Conservation (phyloP, 2,888 invertebrate species). For the Noctuana brunneofusca region DNA sequence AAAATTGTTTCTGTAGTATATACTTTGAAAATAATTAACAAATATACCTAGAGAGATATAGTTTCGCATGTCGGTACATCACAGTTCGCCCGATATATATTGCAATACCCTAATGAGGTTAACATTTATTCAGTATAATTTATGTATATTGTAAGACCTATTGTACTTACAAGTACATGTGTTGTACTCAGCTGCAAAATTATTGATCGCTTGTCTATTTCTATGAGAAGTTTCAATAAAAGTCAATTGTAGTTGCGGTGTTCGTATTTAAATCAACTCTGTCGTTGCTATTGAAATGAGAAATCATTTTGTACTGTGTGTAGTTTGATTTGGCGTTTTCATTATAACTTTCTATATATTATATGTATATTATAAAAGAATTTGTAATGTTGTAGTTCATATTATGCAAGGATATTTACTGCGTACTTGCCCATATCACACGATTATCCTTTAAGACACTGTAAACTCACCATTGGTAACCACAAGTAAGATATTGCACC, state of each 20-base stretch:
- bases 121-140: neutral
- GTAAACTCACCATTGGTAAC: conserved; percentile 2
- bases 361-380: neutral
- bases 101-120: too few species aligned
- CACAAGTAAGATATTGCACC: conserved; percentile 13
- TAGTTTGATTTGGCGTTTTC: conserved; percentile 1
- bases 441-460: neutral
- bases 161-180: neutral
- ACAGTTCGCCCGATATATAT: too few species aligned
- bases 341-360: neutral
- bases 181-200: neutral
- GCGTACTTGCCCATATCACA: neutral
- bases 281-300: conserved; percentile 22
- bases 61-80: too few species aligned
- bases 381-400: neutral
- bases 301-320: conserved; percentile 5
- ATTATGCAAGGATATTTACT: neutral
- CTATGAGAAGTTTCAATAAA: conserved; percentile 2
- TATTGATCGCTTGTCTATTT: conserved; percentile 1
- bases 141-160: too few species aligned
- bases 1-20: neutral
- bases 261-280: conserved; percentile 29
- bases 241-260: conserved; percentile 40
- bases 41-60: too few species aligned
- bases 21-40: too few species aligned